Evolutionary conservation across 2,888 invertebrate species (phyloP), one percentile per base, ranked within the genome.

Genomic region (Phragmatobia fuliginosa): DNA sequence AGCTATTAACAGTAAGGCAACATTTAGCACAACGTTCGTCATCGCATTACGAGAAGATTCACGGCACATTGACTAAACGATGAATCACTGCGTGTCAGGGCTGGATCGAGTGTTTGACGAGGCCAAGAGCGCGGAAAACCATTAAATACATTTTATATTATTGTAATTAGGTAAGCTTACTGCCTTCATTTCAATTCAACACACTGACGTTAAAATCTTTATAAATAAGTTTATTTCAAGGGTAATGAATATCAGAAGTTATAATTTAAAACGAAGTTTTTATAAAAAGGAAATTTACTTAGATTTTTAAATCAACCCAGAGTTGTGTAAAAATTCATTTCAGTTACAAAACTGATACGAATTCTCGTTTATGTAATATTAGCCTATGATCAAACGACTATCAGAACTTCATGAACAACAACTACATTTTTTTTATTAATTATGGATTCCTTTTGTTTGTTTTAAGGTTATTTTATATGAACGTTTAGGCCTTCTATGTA

Each of bases 11-110:
- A 66, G 67, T 65, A 67, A 71, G 36, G 31, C 52, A 64, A 61
- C 63, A 63, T 31, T 63, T 60, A 31, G 21, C 61, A 28, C 60
- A 49, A 61, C 28, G 63, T 52, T 56, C 65, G 56, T 68, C 49
- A 67, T 66, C 71, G n/a, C 38, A 28, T 25, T 21, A 64, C 60
- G 60, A 67, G 64, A 71, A 71, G 61, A 70, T 67, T 70, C 71
- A 38, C 61, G 70, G 68, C 70, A 70, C 62, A 56, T 58, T 70
- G 64, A 65, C 61, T 68, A 71, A 76, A 70, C 60, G 67, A 71
- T 80, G 79, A 80, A 67, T 78, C 76, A 81, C 60, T 62, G 52
- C 58, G 70, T 66, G 62, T 70, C 74, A 76, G 70, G 81, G 79
- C 59, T 74, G 62, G 66, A 36, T 60, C n/a, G 32, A 60, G 61